A percentile compares a stretch with the other conserved stretches of the same genome.
These are phyloP conservation scores for Lepus townsendii DNA, from an alignment of 2,797 vertebrate species.

Conservation along the genomic window DNA sequence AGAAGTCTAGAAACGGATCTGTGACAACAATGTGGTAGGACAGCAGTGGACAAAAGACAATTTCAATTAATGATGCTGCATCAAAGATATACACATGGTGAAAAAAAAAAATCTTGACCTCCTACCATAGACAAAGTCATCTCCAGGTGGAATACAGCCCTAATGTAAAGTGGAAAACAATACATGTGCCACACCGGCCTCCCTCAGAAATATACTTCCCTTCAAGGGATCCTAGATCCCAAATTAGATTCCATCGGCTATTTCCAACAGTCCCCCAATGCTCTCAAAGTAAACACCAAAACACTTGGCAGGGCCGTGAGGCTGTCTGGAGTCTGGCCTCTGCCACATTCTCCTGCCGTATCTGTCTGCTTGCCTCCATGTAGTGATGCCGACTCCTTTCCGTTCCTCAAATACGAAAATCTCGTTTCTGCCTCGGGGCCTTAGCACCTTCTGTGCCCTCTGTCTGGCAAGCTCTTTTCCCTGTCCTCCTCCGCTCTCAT, in stretches of 20 bases:
- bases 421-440: background rate
- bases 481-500: background rate
- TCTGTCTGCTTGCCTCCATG: background rate
- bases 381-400: background rate
- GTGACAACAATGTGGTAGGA: background rate
- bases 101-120: background rate
- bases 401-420: background rate
- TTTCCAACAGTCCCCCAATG: background rate
- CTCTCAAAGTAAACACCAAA: conserved; percentile 34
- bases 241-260: background rate
- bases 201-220: background rate
- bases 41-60: background rate
- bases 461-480: background rate
- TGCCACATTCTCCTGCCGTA: background rate
- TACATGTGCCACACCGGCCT: background rate
- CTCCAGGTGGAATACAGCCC: background rate
- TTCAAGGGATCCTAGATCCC: background rate
- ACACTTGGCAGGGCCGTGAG: background rate
- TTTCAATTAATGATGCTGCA: background rate
- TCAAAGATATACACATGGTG: background rate
- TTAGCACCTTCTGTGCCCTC: background rate
- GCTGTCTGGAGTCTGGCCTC: background rate
- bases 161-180: background rate
- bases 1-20: background rate
- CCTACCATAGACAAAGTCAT: background rate